These are phyloP conservation scores for Lemur catta DNA, from an alignment of 2,797 vertebrate species.

Conservation along the genomic window DNA sequence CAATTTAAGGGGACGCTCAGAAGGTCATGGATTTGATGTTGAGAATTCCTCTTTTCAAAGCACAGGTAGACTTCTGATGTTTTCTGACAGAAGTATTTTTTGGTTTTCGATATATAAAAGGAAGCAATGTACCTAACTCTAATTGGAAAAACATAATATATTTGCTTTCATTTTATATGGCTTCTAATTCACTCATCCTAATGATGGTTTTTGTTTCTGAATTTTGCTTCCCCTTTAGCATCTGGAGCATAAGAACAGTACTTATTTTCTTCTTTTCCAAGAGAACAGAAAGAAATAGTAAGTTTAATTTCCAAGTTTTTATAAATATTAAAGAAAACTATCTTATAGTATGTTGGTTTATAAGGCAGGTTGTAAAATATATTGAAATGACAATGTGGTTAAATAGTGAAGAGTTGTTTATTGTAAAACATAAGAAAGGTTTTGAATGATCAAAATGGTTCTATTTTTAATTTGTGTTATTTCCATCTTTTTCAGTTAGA, in stretches of 20 bases:
- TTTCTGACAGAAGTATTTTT: neutral
- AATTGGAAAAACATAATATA: neutral
- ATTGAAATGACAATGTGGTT: neutral
- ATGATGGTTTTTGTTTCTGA: slow-evolving; percentile 63
- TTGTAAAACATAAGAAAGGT: slow-evolving; percentile 20
- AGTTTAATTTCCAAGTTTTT: slow-evolving; percentile 77
- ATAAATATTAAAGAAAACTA: neutral
- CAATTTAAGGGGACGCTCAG: neutral
- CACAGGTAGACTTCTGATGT: neutral
- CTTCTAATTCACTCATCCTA: slow-evolving; percentile 45
- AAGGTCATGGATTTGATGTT: neutral
- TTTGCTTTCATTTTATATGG: slow-evolving; percentile 40
- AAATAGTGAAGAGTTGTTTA: slow-evolving; percentile 47
- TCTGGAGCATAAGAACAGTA: slow-evolving; percentile 94
- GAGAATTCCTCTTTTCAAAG: slow-evolving; percentile 26
- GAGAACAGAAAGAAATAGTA: slow-evolving; percentile 96
- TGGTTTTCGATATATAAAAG: slow-evolving; percentile 11
- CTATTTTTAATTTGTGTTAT: slow-evolving; percentile 21
- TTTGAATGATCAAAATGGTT: slow-evolving; percentile 20
- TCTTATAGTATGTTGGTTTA: neutral
- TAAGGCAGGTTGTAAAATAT: slow-evolving; percentile 24
- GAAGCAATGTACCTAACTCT: slow-evolving; percentile 18
- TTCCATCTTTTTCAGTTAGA: slow-evolving; percentile 27
- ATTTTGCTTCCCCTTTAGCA: slow-evolving; percentile 84
- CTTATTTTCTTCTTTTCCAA: slow-evolving; percentile 93